Evolutionary conservation across 2,113 vertebrate genomes (phyloP).

Genomic region (Oryzias woworae): DNA sequence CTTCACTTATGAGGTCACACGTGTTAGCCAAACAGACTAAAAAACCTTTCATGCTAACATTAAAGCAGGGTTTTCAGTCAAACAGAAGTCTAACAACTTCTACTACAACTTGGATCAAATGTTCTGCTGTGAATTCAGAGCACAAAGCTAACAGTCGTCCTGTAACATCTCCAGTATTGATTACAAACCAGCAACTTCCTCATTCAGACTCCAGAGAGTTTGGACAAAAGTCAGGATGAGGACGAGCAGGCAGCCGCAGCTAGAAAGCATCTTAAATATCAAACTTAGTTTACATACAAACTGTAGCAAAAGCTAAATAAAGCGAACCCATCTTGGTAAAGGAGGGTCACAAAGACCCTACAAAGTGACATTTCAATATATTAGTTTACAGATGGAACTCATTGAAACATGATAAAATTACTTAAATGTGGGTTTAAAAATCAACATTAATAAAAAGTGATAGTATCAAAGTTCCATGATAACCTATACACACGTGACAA

Average conservation of each 20-base stretch:
- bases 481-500: no score
- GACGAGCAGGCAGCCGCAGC: slow-evolving; percentile 3
- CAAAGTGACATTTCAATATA: slow-evolving; percentile 21
- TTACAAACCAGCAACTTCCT: slow-evolving; percentile 12
- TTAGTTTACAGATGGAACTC: slow-evolving; percentile 22
- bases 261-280: slow-evolving; percentile 17
- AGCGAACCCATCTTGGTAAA: slow-evolving; percentile 63
- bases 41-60: background rate
- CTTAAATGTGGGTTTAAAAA: slow-evolving; percentile 57
- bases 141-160: background rate
- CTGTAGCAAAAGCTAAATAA: slow-evolving; percentile 29
- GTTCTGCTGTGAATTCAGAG: background rate
- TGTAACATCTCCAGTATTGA: background rate
- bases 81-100: background rate
- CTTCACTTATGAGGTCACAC: background rate
- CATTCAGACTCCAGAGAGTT: background rate
- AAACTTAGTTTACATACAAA: slow-evolving; percentile 44
- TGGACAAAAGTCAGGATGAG: background rate
- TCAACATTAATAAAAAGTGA: slow-evolving; percentile 57
- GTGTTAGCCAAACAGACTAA: background rate
- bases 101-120: no score
- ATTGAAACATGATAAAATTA: slow-evolving; percentile 35
- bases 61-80: background rate
- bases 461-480: slow-evolving; percentile 56
- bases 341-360: slow-evolving; percentile 30